Base-by-base conservation (phyloP, 23 tunicate genomes). In the Phallusia fumigata region DNA sequence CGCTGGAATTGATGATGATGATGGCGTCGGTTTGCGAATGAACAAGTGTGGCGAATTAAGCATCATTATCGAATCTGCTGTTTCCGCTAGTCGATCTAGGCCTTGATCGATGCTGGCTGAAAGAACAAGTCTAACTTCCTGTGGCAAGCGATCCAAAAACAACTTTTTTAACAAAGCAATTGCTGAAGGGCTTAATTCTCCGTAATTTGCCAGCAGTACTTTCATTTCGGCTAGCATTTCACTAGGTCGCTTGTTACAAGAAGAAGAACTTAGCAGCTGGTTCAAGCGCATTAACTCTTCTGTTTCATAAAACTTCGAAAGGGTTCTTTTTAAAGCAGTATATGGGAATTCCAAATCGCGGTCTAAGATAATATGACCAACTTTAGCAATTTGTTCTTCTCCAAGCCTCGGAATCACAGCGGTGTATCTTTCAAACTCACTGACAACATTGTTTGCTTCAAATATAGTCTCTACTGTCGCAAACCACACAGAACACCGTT, bases 91-190 rank as follows among this genome's bases (percentile, higher is more conserved):
- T 58, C 28, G 28, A 58, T 58, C 69, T 58, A 58, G 28, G 13
- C 69, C 28, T 58, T 21, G 28, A 24, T 58, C 28, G 28, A 58
- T 58, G 13, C 69, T 58, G 69, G 69, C 69, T 22, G 69, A 58
- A 24, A 58, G 69, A 58, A 58, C 28, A 21, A 58, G 28, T 24
- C 69, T 22, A 21, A 58, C 28, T 58, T 58, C 69, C 69, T 58
- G 26, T 24, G 69, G 69, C 28, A 58, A 24, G 26, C 69, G 69
- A 58, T 58, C 69, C 69, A 58, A 58, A 22, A 58, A 24, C 28
- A 58, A 58, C 69, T 58, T 58, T 58, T 58, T 58, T 22, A 58
- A 24, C 69, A 58, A 58, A 58, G 69, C 69, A 58, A 24, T 58
- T 22, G 69, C 26, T 21, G 69, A 58, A 22, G 69, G 28, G 28